Conservation (phyloP, 1,140 invertebrate genomes). For the Batillaria attramentaria region DNA sequence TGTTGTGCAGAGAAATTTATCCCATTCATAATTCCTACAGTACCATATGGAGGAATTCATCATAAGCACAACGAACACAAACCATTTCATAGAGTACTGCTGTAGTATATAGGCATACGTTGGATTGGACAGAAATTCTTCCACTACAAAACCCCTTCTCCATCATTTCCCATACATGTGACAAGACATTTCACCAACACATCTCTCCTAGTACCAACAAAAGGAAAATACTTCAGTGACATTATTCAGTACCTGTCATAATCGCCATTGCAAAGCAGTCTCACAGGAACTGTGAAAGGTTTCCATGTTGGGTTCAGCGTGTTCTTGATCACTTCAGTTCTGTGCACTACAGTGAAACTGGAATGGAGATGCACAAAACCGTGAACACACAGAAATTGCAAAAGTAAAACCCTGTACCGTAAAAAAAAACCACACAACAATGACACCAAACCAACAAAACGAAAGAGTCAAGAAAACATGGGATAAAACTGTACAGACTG, state of each 20-base stretch:
- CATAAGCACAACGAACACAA: no score
- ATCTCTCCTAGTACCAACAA: not conserved
- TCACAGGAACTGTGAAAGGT: slow-evolving; percentile 72
- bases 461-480: no score
- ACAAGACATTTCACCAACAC: not conserved
- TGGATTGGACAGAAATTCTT: no score
- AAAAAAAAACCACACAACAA: not conserved
- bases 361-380: slow-evolving; percentile 40
- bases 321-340: slow-evolving; percentile 75
- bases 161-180: not conserved
- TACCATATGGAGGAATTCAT: no score
- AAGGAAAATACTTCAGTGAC: not conserved
- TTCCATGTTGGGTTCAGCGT: slow-evolving; percentile 76
- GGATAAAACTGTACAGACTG: no score
- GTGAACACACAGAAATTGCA: no score
- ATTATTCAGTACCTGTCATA: slow-evolving; percentile 69
- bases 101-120: no score
- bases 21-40: not conserved
- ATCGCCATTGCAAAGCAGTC: slow-evolving; percentile 77
- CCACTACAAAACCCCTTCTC: not conserved
- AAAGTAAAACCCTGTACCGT: no score
- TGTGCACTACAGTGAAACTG: slow-evolving; percentile 73
- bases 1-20: not conserved
- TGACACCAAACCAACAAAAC: not conserved
- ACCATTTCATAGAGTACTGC: no score